Conservation (phyloP, 2,888 invertebrate species). For the Odontomyia ornata region DNA sequence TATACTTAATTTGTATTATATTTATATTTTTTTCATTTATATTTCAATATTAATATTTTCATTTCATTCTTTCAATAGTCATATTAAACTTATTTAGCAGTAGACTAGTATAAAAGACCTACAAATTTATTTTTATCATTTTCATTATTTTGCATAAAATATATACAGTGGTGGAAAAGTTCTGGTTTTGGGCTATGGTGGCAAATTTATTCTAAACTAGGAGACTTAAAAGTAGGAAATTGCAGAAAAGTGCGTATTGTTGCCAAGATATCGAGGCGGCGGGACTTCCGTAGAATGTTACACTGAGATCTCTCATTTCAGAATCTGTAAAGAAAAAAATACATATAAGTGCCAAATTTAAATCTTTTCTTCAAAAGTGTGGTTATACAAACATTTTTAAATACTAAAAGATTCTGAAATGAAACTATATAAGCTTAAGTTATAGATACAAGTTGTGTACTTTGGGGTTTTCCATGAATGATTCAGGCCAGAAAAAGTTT, state of each 20-base stretch:
- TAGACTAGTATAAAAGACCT: conserved; percentile 50
- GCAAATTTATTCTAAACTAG: conserved; percentile 47
- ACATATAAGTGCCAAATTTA: neutral
- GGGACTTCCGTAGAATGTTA: conserved; percentile 60
- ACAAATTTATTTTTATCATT: conserved; percentile 45
- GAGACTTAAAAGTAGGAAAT: conserved; percentile 40
- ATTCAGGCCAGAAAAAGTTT: too few species aligned
- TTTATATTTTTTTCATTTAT: conserved; percentile 17
- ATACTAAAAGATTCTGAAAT: too few species aligned
- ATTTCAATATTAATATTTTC: conserved; percentile 24
- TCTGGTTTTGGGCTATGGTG: conserved; percentile 38
- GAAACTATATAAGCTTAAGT: too few species aligned
- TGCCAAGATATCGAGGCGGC: conserved; percentile 27
- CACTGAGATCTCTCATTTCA: conserved; percentile 64
- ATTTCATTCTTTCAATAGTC: conserved; percentile 27
- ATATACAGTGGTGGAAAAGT: conserved; percentile 43
- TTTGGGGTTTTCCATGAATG: too few species aligned
- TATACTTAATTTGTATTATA: conserved; percentile 25
- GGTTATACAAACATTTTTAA: too few species aligned
- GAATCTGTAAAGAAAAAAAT: conserved; percentile 57
- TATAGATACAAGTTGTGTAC: too few species aligned
- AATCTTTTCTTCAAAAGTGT: too few species aligned
- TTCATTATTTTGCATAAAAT: conserved; percentile 38
- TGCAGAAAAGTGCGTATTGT: conserved; percentile 5
- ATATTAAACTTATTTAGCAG: conserved; percentile 45